Evolutionary conservation across 1,140 invertebrate species (phyloP).

Genomic region (Maconellicoccus hirsutus): DNA sequence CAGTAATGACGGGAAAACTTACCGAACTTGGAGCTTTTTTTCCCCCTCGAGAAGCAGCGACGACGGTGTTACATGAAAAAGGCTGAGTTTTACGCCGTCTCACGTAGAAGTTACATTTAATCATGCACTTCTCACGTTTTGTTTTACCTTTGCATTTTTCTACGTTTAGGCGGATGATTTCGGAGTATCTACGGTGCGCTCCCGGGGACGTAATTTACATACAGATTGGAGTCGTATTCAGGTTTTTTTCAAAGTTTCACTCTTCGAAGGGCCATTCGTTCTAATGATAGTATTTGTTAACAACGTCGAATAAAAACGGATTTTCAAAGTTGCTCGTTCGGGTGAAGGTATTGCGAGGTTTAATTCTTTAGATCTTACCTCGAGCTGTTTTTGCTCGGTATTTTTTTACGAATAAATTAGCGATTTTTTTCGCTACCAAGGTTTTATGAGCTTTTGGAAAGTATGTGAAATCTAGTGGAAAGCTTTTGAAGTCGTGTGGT

Average conservation of each 20-base stretch:
- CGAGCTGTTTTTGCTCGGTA: too few species aligned
- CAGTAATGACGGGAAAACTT: not conserved
- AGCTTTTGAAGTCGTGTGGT: too few species aligned
- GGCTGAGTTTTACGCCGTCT: not conserved
- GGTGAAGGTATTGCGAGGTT: too few species aligned
- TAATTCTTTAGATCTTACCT: too few species aligned
- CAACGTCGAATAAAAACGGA: not conserved
- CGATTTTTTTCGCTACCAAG: too few species aligned
- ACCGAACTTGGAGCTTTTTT: not conserved
- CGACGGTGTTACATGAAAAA: not conserved
- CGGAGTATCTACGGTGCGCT: too few species aligned
- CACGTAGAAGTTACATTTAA: not conserved
- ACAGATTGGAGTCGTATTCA: not conserved
- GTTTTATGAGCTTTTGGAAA: too few species aligned
- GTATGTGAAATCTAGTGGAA: too few species aligned
- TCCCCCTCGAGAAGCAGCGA: not conserved
- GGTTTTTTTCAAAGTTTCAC: not conserved
- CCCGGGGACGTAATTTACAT: not conserved
- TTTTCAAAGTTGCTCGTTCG: too few species aligned
- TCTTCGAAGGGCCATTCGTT: not conserved
- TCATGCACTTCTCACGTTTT: not conserved
- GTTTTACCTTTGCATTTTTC: not conserved
- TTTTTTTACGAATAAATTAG: too few species aligned
- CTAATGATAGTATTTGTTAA: conserved; percentile 5
- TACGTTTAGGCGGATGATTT: not conserved